Base-by-base conservation (phyloP, 2,888 invertebrate genomes). In the Eustalomyia histrio region DNA sequence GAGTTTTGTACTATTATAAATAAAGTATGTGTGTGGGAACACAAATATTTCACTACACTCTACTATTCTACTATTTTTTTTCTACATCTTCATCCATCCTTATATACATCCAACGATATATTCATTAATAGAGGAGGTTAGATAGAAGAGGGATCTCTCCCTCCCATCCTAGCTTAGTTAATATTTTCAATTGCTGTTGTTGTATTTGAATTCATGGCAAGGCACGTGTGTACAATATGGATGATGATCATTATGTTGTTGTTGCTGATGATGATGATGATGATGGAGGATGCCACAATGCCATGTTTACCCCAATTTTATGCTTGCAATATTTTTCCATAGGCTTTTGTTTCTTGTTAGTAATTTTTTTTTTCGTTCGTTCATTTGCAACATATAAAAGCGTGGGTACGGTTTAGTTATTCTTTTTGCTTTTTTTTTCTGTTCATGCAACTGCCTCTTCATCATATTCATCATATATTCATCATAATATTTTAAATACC, bases 261-360 rank as follows among this genome's bases (percentile, higher is more conserved):
- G 71, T 47, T 64, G 60, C 29, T 29, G 63, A 10, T 33, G 53
- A 63, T 75, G 52, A 55, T 75, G 52, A 55, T 76, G 72, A 39
- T 63, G 61, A 50, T 75, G 71, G 67, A 73, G 53, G 74, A 63
- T 82, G 74, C 69, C 74, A 69, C 74, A 76, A 76, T 79, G 73
- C 83, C 78, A 80, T 86, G 85, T 85, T 88, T 87, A 88, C 87
- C 86, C 88, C 88, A 88, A 88, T 87, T 88, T 87, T 83, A 83
- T 76, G 39, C 57, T 53, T 29, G 69, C 57, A 64, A 64, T 76
- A 71, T 69, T 52, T 75, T 83, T 73, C 81, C 60, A 80, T 71
- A 33, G 53, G 65, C 16, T 67, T 74, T 76, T 76, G 74, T 65
- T 67, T 76, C 33, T 79, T 78, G 57, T 71, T 82, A 60, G 63